Conservation (phyloP, 2,888 invertebrate species). For the Ametastegia equiseti region DNA sequence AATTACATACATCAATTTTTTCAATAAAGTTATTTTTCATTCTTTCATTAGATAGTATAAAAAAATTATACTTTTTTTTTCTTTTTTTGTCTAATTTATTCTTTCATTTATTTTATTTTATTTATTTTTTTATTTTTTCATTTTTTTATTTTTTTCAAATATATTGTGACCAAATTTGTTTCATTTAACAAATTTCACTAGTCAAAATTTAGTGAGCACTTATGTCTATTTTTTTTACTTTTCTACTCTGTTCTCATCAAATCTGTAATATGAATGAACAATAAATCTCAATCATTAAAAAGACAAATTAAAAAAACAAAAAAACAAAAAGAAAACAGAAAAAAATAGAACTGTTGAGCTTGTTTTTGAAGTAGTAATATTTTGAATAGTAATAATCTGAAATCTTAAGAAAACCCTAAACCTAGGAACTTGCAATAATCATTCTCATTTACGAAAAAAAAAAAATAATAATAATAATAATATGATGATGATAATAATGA, state of each 20-base stretch:
- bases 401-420: constrained; percentile 25
- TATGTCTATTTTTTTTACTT: background rate
- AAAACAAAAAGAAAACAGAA: background rate
- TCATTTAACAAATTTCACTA: background rate
- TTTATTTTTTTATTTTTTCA: background rate
- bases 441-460: constrained; percentile 37
- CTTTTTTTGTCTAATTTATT: background rate
- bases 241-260: background rate
- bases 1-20: background rate
- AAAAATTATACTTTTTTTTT: background rate
- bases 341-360: constrained; percentile 18
- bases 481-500: background rate
- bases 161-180: constrained; percentile 22
- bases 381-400: constrained; percentile 18
- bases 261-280: background rate
- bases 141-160: background rate
- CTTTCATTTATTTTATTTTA: background rate
- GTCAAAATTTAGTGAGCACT: background rate
- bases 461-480: constrained; percentile 27
- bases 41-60: background rate
- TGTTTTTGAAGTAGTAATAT: background rate
- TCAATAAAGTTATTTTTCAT: background rate
- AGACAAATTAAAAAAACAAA: too few species aligned
- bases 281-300: constrained; percentile 3
- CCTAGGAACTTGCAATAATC: constrained; percentile 47